phyloP scores from a whole-genome alignment of 2,888 invertebrate genomes.

The Chesias legatella region DNA sequence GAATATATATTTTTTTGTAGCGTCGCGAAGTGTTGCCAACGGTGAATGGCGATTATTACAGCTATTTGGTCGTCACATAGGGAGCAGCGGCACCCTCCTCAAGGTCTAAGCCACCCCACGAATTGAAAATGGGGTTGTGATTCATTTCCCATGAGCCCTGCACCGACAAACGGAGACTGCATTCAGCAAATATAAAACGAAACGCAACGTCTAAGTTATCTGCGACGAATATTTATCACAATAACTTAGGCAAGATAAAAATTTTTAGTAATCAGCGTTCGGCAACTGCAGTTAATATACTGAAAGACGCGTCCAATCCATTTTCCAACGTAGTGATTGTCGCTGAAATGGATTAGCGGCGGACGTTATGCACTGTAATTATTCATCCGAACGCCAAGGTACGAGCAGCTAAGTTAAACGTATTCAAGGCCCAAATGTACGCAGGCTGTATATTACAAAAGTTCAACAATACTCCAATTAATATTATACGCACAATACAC shows the following conservation, averaged over 20 bases:
- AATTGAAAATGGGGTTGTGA: constrained; percentile 78
- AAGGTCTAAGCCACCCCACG: constrained; percentile 57
- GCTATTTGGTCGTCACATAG: constrained; percentile 67
- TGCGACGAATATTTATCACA: too few relatives aligned
- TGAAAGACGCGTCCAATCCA: constrained; percentile 36
- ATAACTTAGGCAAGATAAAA: too few relatives aligned
- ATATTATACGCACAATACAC: constrained; percentile 31
- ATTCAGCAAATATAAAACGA: constrained; percentile 29
- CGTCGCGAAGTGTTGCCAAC: constrained; percentile 42
- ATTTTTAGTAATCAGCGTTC: too few relatives aligned
- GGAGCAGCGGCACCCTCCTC: constrained; percentile 60
- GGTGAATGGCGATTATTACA: constrained; percentile 69
- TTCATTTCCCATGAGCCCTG: constrained; percentile 75
- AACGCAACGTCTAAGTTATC: too few relatives aligned
- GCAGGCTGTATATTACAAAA: constrained; percentile 3
- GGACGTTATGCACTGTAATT: constrained; percentile 13
- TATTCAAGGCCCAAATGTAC: constrained; percentile 15
- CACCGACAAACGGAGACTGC: constrained; percentile 33
- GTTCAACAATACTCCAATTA: constrained; percentile 18
- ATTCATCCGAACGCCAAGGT: constrained; percentile 12
- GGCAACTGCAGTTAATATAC: constrained; percentile 26
- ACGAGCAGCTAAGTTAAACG: constrained; percentile 4
- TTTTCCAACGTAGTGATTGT: constrained; percentile 40
- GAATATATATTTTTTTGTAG: constrained; percentile 24
- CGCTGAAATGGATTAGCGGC: constrained; percentile 27